These are phyloP conservation scores for Pectinophora gossypiella DNA, from an alignment of 1,140 invertebrate species.

Conservation along the genomic window DNA sequence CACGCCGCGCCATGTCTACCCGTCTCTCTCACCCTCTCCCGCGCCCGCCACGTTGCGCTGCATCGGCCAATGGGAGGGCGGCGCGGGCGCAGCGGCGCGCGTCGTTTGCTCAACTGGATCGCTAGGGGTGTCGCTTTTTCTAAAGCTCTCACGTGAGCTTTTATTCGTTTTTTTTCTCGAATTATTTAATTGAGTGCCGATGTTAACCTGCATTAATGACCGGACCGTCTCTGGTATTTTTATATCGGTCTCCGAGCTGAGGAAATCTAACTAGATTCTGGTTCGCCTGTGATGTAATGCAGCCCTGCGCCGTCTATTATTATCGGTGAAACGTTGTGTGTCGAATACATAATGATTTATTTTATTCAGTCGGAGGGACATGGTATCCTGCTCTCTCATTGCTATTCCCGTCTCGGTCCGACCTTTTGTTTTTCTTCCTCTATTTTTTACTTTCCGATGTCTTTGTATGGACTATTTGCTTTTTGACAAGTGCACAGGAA, in stretches of 20 bases:
- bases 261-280: background rate
- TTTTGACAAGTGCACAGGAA: constrained; percentile 61
- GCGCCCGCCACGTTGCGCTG: constrained; percentile 28
- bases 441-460: constrained; percentile 42
- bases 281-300: constrained; percentile 3
- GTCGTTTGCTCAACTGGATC: constrained; percentile 60
- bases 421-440: constrained; percentile 56
- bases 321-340: constrained; percentile 29
- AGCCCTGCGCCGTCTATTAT: constrained; percentile 22
- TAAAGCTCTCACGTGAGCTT: constrained; percentile 51
- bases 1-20: constrained; percentile 11
- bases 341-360: constrained; percentile 57
- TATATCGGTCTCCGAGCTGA: constrained; percentile 12
- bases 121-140: constrained; percentile 62
- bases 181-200: constrained; percentile 42
- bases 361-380: constrained; percentile 26
- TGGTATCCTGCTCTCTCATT: constrained; percentile 32
- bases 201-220: constrained; percentile 30
- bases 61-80: constrained; percentile 44
- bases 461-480: constrained; percentile 61
- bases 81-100: constrained; percentile 62
- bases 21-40: constrained; percentile 42
- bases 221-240: constrained; percentile 22
- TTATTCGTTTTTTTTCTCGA: constrained; percentile 37
- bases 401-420: constrained; percentile 41